Evolutionary conservation across 1,140 invertebrate genomes (phyloP), one percentile per base, ranked within the genome.

Genomic region (Cepaea nemoralis): DNA sequence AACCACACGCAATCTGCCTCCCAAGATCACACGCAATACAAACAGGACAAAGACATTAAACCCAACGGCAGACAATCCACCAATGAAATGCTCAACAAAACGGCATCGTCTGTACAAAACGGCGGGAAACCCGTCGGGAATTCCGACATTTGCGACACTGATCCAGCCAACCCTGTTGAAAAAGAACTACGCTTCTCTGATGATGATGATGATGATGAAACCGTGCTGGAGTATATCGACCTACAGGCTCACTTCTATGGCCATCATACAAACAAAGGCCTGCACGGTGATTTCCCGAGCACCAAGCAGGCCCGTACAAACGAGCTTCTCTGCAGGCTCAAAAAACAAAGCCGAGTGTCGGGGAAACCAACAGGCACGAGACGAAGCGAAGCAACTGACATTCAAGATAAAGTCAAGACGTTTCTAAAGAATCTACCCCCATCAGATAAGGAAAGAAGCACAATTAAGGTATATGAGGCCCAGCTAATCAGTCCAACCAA

Each of bases 361-460:
- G n/a, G n/a, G n/a, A n/a, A n/a, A n/a, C n/a, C n/a, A n/a, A n/a
- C n/a, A n/a, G n/a, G n/a, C n/a, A n/a, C n/a, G n/a, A n/a, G n/a
- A n/a, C n/a, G n/a, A n/a, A n/a, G n/a, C n/a, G n/a, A n/a, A n/a
- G n/a, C n/a, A n/a, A n/a, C n/a, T 14, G 82, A 86, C 31, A 83
- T 89, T 40, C 82, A 85, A 66, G 71, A 80, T 24, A 88, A 86
- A 80, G 84, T 89, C 40, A 73, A 86, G 70, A 85, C 66, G 37
- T 88, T 89, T 77, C 70, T 86, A 22, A 76, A 82, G 19, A 37
- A 50, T n/a, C 70, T 84, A 8, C 42, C 50, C 33, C 19, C n/a
- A 33, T 3, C 33, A 48, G 50, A 55, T 10, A 5, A 22, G 22
- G 2, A 55, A 55, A 22, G n/a, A 55, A 22, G n/a, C 50, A 22